Evolutionary conservation across 2,888 invertebrate species (phyloP), one percentile per base, ranked within the genome.

Genomic region (Napeogenes sylphis): DNA sequence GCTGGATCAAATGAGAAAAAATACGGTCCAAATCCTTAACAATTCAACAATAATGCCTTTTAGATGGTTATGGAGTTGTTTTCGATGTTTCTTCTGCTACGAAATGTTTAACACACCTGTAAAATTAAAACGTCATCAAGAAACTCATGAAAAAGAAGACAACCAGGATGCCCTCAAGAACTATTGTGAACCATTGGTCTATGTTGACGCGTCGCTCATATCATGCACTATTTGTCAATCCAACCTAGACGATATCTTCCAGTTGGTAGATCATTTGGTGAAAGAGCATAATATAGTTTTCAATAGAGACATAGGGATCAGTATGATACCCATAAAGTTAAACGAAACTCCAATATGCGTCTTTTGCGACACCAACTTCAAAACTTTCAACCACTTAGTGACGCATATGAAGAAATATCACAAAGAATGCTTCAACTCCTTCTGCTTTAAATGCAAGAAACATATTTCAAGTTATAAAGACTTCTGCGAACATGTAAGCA

Each of bases 381-480:
- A 69, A 45, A 81, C 77, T 45, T 83, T 81, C 56, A 75, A 75
- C 0, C 72, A 76, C 0, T 61, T 85, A 0, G 60, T 83, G 0
- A 59, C 70, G 0, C 85, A 85, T 45, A 74, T 75, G 2, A 71
- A 78, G n/a, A 77, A 73, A 56, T 72, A 70, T 32, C 83, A 83
- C 45, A 77, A 69, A 5, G 73, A 72, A 10, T 68, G 69, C 2
- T 69, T 67, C 6, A 70, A 72, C 53, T 75, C 75, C 35, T 38
- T 75, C 0, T 84, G 84, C 47, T 76, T 77, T 32, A 71, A 75
- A 2, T 85, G 89, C 46, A 83, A 85, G 0, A 82, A 83, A 47
- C 77, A 85, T 66, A 87, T 84, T 57, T 84, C 82, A 72, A 80
- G 83, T 42, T 72, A 74, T 0, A 78, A 74, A 5, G 70, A 85